A percentile compares a stretch with the other conserved stretches of the same genome.
Evolutionary conservation across 1,140 invertebrate species (phyloP).

Genomic region (Zaprionus ghesquierei): DNA sequence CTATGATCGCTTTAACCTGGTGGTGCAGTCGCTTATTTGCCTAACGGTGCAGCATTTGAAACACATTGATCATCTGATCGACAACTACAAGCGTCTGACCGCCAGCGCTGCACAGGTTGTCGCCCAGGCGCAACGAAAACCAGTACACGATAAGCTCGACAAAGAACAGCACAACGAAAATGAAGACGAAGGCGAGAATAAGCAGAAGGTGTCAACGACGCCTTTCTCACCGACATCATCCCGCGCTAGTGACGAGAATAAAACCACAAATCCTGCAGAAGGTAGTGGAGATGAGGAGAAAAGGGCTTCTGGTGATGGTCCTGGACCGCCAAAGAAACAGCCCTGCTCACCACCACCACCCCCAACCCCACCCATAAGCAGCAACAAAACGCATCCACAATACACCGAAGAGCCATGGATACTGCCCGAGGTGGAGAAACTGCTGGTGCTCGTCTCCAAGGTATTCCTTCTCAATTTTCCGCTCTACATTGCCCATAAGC

Average conservation of each 20-base stretch:
- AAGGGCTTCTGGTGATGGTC: constrained; percentile 50
- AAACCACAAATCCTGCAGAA: constrained; percentile 19
- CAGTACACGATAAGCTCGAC: constrained; percentile 40
- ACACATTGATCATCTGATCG: constrained; percentile 86
- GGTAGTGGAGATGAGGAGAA: constrained; percentile 38
- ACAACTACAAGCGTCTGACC: constrained; percentile 70
- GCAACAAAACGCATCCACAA: constrained; percentile 50
- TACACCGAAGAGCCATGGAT: constrained; percentile 85
- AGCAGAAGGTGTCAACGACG: constrained; percentile 34
- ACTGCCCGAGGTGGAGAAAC: constrained; percentile 89
- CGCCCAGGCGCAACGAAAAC: constrained; percentile 53
- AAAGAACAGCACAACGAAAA: constrained; percentile 41
- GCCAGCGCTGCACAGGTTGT: constrained; percentile 66
- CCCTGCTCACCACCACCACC: constrained; percentile 23
- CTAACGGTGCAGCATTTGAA: constrained; percentile 89
- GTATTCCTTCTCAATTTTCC: constrained; percentile 95
- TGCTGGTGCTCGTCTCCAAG: constrained; percentile 91
- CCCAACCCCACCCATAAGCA: constrained; percentile 5
- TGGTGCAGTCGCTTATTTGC: constrained; percentile 92
- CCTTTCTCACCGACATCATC: constrained; percentile 11
- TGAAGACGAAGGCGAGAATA: constrained; percentile 25
- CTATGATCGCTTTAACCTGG: constrained; percentile 93
- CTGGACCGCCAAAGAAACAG: constrained; percentile 45
- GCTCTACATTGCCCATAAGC: constrained; percentile 95
- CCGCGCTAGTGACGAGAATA: constrained; percentile 31